Evolutionary conservation across 1,140 invertebrate genomes (phyloP).

Genomic region (Psix sp.): DNA sequence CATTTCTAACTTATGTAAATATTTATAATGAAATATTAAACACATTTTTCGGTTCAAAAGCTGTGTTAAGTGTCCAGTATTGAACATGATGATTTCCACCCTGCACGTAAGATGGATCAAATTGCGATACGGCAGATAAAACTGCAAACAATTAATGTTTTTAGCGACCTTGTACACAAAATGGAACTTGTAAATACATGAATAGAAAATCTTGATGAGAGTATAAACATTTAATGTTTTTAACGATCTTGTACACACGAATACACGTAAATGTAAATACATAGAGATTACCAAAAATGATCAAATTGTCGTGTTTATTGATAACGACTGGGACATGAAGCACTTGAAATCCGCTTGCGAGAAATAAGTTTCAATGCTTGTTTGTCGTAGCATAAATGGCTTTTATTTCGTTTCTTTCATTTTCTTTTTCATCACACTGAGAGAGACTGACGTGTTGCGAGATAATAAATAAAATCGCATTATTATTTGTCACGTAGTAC

Average conservation of each 20-base stretch:
- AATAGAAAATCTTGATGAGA: slow-evolving; percentile 71
- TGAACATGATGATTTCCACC: slow-evolving; percentile 31
- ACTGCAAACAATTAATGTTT: slow-evolving; percentile 74
- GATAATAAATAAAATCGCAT: slow-evolving; percentile 70
- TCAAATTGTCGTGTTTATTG: slow-evolving; percentile 43
- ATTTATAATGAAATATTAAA: too few relatives aligned
- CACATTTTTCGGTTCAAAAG: too few relatives aligned
- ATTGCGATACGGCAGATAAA: slow-evolving; percentile 58
- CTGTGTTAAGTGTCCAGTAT: too few relatives aligned
- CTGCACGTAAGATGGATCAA: slow-evolving; percentile 36
- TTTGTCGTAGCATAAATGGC: slow-evolving; percentile 60
- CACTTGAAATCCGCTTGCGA: slow-evolving; percentile 32
- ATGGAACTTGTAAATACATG: slow-evolving; percentile 73
- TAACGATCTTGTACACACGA: slow-evolving; percentile 75
- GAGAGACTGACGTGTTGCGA: slow-evolving; percentile 65
- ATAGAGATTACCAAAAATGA: slow-evolving; percentile 71
- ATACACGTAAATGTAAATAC: slow-evolving; percentile 75
- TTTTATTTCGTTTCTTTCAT: slow-evolving; percentile 60
- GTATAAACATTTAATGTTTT: slow-evolving; percentile 76
- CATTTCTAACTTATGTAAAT: too few relatives aligned
- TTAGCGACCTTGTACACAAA: slow-evolving; percentile 73
- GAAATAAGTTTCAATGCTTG: slow-evolving; percentile 49
- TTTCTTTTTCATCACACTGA: slow-evolving; percentile 66
- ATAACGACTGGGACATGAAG: slow-evolving; percentile 32
- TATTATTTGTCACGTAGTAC: slow-evolving; percentile 67